Evolutionary conservation across 2,113 vertebrate genomes (phyloP), one percentile per base, ranked within the genome.

Genomic region (Turnix velox): DNA sequence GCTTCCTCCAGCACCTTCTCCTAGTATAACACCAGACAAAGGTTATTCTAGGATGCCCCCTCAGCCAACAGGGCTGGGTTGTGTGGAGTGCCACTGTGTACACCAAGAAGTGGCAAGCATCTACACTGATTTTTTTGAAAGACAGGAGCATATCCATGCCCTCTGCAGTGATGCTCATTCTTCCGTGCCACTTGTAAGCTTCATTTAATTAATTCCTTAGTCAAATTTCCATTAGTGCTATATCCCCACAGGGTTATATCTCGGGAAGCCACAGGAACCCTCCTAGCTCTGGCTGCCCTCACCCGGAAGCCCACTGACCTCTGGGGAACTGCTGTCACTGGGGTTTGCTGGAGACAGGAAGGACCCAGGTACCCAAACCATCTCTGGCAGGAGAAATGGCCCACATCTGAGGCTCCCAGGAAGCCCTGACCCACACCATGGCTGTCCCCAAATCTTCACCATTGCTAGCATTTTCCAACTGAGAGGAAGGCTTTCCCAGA

Each of bases 311-410:
- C 14, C 0, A 0, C 52, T 72, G 61, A 42, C 23, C 37, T 57
- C 28, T 35, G 55, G 16, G 46, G 30, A 68, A 40, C 82, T 88
- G 51, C 52, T n/a, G 14, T 39, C 58, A 55, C 48, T 3, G 9
- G 14, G 43, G 49, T 84, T 91, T 89, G 65, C 43, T 55, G 40
- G 24, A 75, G 42, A 59, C 61, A 93, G 85, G 88, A 85, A 85
- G 78, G 57, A 46, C 48, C 8, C 1, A 1, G 35, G 27, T 3
- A 4, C 43, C 10, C 8, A 12, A 7, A 43, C 46, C 0, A 0
- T 37, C 35, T 62, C 55, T 1, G 2, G 42, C 35, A 78, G 39
- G 54, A 94, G 65, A 30, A 25, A 12, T 0, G 0, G 17, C 6
- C 13, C 48, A 22, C 17, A n/a, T 46, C 31, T 0, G 4, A 48